These are phyloP conservation scores for Carabus problematicus DNA, from an alignment of 2,888 invertebrate species.

Conservation along the genomic window DNA sequence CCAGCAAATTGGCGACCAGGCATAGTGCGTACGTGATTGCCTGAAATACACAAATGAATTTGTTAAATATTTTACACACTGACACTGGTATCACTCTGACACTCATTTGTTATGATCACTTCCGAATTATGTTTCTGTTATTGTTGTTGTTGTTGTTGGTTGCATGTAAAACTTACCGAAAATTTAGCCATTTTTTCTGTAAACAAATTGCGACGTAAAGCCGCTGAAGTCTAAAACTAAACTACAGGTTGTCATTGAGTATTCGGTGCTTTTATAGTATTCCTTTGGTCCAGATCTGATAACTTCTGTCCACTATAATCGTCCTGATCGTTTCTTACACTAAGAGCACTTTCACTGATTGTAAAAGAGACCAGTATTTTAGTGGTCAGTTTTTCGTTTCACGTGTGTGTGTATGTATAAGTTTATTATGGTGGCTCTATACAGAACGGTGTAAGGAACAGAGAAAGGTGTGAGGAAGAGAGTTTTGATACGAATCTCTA, in stretches of 20 bases:
- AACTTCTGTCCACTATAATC: constrained; percentile 49
- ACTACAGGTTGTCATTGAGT: constrained; percentile 47
- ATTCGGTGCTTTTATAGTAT: constrained; percentile 48
- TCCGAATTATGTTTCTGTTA: neutral
- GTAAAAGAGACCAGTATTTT: constrained; percentile 21
- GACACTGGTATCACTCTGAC: constrained; percentile 2
- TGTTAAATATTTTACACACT: constrained; percentile 1
- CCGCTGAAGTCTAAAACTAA: constrained; percentile 47
- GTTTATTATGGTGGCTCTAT: constrained; percentile 10
- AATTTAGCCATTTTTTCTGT: constrained; percentile 44
- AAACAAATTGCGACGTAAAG: constrained; percentile 46
- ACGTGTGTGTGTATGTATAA: constrained; percentile 17
- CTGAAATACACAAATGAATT: constrained; percentile 19
- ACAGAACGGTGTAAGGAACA: constrained; percentile 1
- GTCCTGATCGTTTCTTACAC: constrained; percentile 45
- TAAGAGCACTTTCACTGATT: constrained; percentile 40
- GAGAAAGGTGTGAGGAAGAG: constrained; percentile 42
- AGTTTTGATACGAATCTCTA: constrained; percentile 32
- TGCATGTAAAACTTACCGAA: constrained; percentile 46
- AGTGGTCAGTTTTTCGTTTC: constrained; percentile 34
- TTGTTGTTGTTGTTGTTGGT: constrained; percentile 4
- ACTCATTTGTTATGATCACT: constrained; percentile 5
- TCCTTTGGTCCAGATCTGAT: constrained; percentile 51
- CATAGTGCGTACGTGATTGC: constrained; percentile 10
- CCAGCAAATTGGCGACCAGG: constrained; percentile 23